Evolutionary conservation across 2,113 vertebrate species (phyloP), one percentile per base, ranked within the genome.

Genomic region (Pithys albifrons): DNA sequence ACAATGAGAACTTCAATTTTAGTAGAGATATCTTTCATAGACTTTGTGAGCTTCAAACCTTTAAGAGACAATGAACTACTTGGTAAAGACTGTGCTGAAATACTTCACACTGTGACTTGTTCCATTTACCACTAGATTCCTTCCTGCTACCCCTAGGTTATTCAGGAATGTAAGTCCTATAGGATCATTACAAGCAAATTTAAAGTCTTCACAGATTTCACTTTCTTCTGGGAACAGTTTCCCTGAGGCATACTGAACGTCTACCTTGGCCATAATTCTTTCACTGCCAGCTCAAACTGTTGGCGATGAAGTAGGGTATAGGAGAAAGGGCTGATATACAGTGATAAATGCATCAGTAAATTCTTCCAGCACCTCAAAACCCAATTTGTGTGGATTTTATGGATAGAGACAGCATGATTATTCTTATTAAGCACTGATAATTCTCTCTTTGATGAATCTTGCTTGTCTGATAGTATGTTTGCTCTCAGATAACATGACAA

Each of bases 91-190:
- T 80, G 78, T 54, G 59, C 66, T 85, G 49, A 91, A 95, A 87
- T 76, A 31, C 33, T 88, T 94, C 91, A 88, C 58, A 61, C 88
- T 94, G 88, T 94, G 92, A 95, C 62, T 85, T 95, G 91, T 92
- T 94, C 92, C 75, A 90, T 92, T 95, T 95, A 80, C 64, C 28
- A 76, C 22, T 55, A 37, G 6, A 46, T 83, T 88, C 37, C 69
- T 90, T 79, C 82, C 82, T 73, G 31, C 33, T 80, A 14, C 16
- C 54, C 45, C 28, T 43, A 92, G 71, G 82, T 85, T 59, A 88
- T 66, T 58, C 46, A 88, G 31, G 23, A 22, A 70, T 66, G 59
- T 77, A 88, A 86, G 46, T 91, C 61, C n/a, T 84, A 49, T 17
- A 91, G n/a, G 54, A 76, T 66, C 67, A 85, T 83, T 76, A n/a